Evolutionary conservation across 2,113 vertebrate species (phyloP), one percentile per base, ranked within the genome.

Genomic region (Oreotrochilus melanogaster): DNA sequence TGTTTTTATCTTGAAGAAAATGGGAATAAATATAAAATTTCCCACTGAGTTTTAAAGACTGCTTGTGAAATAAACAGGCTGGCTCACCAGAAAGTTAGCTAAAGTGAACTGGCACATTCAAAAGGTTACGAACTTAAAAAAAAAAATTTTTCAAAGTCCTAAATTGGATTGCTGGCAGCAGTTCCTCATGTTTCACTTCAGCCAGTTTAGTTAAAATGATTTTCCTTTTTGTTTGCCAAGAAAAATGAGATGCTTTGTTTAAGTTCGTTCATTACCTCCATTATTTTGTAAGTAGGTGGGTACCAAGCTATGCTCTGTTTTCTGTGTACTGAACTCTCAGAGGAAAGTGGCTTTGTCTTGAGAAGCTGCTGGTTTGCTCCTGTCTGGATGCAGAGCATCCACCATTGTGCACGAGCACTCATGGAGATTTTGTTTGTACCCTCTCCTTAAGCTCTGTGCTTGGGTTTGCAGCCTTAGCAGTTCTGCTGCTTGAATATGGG

Each of bases 101-200:
- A 50, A 58, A 42, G 56, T 78, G 69, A 67, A 62, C 30, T 70
- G 43, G 15, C 76, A 31, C 25, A 25, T 88, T 66, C 0, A 0
- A 78, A 76, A 92, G 58, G 60, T 89, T 89, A 78, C 33, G 64
- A 89, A 83, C 45, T 50, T 11, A 69, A 45, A 53, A 70, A 66
- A 56, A 82, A 81, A 39, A 39, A 39, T 39, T 39, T 39, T 24
- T 6, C 27, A 12, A 65, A 54, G 69, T 13, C 51, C 50, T 79
- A 54, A 91, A 92, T 62, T 91, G 89, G 83, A 78, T 88, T 95
- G 86, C 93, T 96, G 89, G 89, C 87, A 88, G 91, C 76, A 84
- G 43, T 47, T 86, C 69, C 80, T 95, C 42, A 7, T 67, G 80
- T 84, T 94, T 94, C 76, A 62, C 56, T 80, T 45, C 35, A 80